Conservation (phyloP, 2,797 vertebrate species). For the Intellagama lesueurii region DNA sequence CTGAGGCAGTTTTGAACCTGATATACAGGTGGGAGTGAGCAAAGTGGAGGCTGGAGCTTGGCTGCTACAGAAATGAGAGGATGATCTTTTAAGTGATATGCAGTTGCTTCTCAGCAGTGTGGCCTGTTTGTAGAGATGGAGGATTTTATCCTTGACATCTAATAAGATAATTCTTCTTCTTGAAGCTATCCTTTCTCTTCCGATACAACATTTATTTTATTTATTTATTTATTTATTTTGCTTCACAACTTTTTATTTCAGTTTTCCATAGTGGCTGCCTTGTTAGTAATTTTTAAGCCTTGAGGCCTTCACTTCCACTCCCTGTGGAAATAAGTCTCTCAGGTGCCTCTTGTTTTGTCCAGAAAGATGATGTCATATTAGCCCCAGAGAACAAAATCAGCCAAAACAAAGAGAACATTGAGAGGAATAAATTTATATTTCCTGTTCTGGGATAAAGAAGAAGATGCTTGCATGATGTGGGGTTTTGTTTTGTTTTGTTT, state of each 20-base stretch:
- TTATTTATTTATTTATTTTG: slow-evolving; percentile 13
- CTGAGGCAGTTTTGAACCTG: not conserved
- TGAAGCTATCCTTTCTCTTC: not conserved
- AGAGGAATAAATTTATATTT: not conserved
- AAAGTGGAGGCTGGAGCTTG: not conserved
- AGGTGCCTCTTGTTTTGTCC: slow-evolving; percentile 23
- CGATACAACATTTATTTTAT: not conserved
- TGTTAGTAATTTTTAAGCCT: not conserved
- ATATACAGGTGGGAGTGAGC: not conserved
- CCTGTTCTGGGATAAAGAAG: not conserved
- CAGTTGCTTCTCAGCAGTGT: not conserved
- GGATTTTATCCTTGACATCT: not conserved
- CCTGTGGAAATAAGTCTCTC: not conserved
- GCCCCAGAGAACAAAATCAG: slow-evolving; percentile 25
- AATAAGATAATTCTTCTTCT: not conserved
- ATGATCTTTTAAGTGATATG: not conserved
- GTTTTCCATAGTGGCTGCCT: not conserved
- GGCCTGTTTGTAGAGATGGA: not conserved
- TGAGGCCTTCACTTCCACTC: not conserved
- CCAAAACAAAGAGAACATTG: not conserved
- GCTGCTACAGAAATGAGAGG: not conserved
- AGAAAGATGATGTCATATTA: slow-evolving; percentile 1
- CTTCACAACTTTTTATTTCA: not conserved
- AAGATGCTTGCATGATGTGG: not conserved
- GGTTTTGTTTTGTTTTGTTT: not conserved